These are phyloP conservation scores for Mellilla xanthometata DNA, from an alignment of 2,888 invertebrate species.

Conservation along the genomic window DNA sequence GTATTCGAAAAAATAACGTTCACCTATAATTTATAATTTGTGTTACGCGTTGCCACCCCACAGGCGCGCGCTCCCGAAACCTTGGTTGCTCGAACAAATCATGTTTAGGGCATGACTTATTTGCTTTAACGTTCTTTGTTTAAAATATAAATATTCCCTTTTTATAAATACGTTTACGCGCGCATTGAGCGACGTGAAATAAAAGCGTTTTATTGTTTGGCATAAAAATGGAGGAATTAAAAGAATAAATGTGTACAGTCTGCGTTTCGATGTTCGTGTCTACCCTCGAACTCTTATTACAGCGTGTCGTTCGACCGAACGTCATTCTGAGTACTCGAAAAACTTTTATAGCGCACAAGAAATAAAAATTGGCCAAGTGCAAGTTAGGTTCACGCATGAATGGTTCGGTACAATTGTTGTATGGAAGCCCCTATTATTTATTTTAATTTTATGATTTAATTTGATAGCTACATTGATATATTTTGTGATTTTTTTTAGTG, in stretches of 20 bases:
- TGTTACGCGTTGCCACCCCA: slow-evolving; percentile 52
- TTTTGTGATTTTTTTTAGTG: too few species aligned
- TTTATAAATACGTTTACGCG: slow-evolving; percentile 17
- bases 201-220: slow-evolving; percentile 15
- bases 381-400: too few species aligned
- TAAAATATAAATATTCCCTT: slow-evolving; percentile 17
- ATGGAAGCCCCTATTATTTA: too few species aligned
- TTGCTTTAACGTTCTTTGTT: slow-evolving; percentile 27
- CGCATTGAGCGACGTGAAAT: slow-evolving; percentile 8
- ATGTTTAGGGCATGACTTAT: slow-evolving; percentile 33
- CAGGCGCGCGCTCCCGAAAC: slow-evolving; percentile 27
- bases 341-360: slow-evolving; percentile 23
- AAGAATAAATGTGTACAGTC: slow-evolving; percentile 13
- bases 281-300: slow-evolving; percentile 7
- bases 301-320: slow-evolving; percentile 17
- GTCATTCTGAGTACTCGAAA: slow-evolving; percentile 19
- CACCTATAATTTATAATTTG: slow-evolving; percentile 80
- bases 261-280: slow-evolving; percentile 2
- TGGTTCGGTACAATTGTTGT: too few species aligned
- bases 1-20: slow-evolving; percentile 78
- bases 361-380: too few species aligned
- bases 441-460: too few species aligned
- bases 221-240: slow-evolving; percentile 18
- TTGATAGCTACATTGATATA: too few species aligned
- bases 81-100: slow-evolving; percentile 28